phyloP scores from a whole-genome alignment of 2,113 vertebrate species.

The Zosterops pallidus region DNA sequence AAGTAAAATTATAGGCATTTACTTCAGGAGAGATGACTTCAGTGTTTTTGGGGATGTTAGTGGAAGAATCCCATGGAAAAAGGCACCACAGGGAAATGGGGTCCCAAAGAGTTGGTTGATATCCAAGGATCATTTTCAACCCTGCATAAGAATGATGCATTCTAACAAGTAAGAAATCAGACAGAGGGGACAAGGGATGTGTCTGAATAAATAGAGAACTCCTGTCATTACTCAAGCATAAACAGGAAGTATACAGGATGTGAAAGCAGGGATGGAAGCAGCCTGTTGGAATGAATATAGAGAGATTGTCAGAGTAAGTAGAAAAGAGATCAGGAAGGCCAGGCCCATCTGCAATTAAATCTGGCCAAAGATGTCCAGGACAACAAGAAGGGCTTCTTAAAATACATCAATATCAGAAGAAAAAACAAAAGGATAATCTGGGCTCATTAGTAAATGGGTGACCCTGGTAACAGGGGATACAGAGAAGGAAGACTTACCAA shows the following conservation, averaged over 20 bases:
- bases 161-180: background rate
- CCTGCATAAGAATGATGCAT: fast-evolving
- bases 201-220: background rate
- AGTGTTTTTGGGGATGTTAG: background rate
- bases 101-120: background rate
- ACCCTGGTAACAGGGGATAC: fast-evolving
- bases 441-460: fast-evolving
- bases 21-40: background rate
- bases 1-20: background rate
- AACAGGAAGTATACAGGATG: background rate
- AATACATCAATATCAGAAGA: background rate
- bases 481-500: background rate
- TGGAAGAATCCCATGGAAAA: background rate
- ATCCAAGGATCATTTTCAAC: background rate
- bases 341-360: background rate
- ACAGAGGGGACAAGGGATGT: background rate
- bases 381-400: background rate
- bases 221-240: background rate
- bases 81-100: background rate
- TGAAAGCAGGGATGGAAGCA: background rate
- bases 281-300: background rate
- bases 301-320: background rate
- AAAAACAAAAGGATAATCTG: background rate
- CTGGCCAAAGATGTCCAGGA: background rate
- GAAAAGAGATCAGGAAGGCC: background rate